Percentiles rank a stretch among this genome's conserved stretches.
These are phyloP conservation scores for Sciurus niger DNA, from an alignment of 2,113 vertebrate genomes.

Conservation along the genomic window DNA sequence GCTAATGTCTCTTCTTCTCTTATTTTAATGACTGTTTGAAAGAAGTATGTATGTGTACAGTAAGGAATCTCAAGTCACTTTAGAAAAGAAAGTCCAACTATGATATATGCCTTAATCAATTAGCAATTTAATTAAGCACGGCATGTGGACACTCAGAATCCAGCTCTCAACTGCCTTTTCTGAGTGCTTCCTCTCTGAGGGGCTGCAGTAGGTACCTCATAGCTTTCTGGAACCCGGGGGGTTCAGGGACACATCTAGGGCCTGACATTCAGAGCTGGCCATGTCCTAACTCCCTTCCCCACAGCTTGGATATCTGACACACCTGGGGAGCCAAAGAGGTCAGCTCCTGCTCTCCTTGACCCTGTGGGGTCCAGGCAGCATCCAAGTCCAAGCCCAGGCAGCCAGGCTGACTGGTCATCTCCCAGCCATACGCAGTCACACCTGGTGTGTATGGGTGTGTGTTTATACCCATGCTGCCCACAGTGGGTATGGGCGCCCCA, in stretches of 20 bases:
- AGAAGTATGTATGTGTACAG: neutral
- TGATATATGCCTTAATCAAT: neutral
- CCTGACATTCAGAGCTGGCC: neutral
- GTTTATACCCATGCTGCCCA: too few species aligned
- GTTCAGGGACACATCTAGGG: neutral
- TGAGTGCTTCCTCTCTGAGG: neutral
- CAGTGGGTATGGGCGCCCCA: neutral
- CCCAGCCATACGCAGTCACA: neutral
- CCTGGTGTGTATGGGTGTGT: too few species aligned
- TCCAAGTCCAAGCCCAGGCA: neutral
- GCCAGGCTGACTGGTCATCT: neutral
- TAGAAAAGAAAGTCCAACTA: neutral
- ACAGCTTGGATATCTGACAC: neutral
- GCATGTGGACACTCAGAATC: neutral
- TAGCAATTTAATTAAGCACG: neutral
- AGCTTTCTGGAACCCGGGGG: neutral
- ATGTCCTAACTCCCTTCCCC: neutral
- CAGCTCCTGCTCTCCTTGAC: neutral
- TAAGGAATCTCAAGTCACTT: neutral
- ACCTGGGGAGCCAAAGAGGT: accelerated
- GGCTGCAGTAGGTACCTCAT: accelerated
- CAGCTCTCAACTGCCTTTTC: neutral
- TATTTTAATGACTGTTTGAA: neutral
- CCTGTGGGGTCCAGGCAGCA: accelerated
- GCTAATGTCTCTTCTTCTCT: neutral